Evolutionary conservation across 2,113 vertebrate species (phyloP).

Genomic region (Cyprinodon tularosa): DNA sequence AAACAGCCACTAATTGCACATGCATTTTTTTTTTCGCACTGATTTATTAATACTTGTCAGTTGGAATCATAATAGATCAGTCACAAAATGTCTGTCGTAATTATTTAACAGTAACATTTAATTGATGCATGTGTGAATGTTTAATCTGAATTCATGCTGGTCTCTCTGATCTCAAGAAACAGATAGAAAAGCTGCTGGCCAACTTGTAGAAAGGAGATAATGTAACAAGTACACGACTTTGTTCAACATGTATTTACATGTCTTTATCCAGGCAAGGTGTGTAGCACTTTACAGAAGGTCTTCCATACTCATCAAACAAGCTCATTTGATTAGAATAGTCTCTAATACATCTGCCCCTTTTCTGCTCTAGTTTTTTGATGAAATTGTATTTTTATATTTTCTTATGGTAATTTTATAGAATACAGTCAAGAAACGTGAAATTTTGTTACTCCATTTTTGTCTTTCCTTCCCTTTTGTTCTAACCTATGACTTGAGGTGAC

Average conservation of each 20-base stretch:
- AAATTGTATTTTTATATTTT: neutral
- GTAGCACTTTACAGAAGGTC: neutral
- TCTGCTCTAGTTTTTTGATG: neutral
- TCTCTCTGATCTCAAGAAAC: neutral
- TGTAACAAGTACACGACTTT: neutral
- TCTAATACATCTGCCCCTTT: neutral
- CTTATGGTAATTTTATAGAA: slow-evolving; percentile 1
- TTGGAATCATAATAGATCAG: no score
- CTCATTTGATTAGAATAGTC: neutral
- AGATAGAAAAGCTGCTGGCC: neutral
- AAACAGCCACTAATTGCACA: no score
- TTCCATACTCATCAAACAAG: neutral
- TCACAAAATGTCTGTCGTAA: no score
- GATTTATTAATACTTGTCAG: no score
- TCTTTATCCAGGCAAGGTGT: neutral
- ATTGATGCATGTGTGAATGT: neutral
- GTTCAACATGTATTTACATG: neutral
- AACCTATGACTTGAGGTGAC: neutral
- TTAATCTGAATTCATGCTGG: neutral
- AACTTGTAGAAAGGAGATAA: neutral
- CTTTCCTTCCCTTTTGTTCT: neutral
- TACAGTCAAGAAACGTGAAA: neutral
- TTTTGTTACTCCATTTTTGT: neutral
- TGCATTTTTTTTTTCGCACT: no score
- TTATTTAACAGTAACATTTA: no score